Percentiles rank a stretch among this genome's conserved stretches.
Evolutionary conservation across 2,113 vertebrate genomes (phyloP).

Genomic region (Macquaria ambigua): DNA sequence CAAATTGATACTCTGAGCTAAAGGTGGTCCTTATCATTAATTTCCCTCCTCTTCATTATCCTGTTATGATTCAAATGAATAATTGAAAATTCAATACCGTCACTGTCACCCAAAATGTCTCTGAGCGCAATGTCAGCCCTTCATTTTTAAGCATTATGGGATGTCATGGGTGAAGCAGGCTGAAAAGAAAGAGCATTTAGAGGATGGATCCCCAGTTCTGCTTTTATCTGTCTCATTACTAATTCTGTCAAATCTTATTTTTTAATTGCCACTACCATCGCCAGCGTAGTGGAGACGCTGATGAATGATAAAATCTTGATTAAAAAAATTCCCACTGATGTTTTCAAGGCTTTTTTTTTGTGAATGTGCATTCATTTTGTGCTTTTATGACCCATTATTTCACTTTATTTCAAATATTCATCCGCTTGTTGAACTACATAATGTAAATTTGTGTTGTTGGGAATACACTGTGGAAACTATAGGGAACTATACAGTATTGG

Average conservation of each 20-base stretch:
- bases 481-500: not conserved
- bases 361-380: not conserved
- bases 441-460: not conserved
- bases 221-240: slow-evolving; percentile 44
- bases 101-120: slow-evolving; percentile 50
- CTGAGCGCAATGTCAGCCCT: not conserved
- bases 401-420: not conserved
- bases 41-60: slow-evolving; percentile 69
- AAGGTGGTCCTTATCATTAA: slow-evolving; percentile 72
- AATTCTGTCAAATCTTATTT: slow-evolving; percentile 51
- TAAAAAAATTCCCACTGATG: slow-evolving; percentile 48
- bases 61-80: slow-evolving; percentile 73
- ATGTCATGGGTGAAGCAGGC: not conserved
- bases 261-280: slow-evolving; percentile 26
- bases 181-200: not conserved
- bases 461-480: not conserved
- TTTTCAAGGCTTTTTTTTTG: slow-evolving; percentile 46
- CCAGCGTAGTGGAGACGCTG: slow-evolving; percentile 9
- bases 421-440: not conserved
- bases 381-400: not conserved
- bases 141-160: slow-evolving; percentile 23
- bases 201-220: not conserved
- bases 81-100: slow-evolving; percentile 53
- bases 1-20: slow-evolving; percentile 72
- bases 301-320: slow-evolving; percentile 57